Evolutionary conservation across 37 sponge, comb jelly and placozoan genomes (phyloP).

Genomic region (Mnemiopsis leidyi): DNA sequence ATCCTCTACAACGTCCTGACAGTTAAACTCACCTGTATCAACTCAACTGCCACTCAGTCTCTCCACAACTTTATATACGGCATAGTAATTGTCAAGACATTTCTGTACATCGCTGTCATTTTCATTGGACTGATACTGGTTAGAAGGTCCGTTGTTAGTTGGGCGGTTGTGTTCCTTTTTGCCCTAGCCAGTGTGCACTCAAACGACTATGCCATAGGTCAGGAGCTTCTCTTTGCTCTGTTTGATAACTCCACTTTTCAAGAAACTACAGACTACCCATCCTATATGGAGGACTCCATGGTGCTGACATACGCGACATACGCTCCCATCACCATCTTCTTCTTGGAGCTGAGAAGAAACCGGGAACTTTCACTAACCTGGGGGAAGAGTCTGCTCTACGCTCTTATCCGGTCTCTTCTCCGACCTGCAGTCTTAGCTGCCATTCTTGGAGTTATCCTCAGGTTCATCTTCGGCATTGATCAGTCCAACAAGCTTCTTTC

Average conservation of each 20-base stretch:
- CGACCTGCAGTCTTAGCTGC: not conserved
- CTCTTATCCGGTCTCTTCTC: not conserved
- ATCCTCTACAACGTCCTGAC: conserved; percentile 21
- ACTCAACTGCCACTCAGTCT: not conserved
- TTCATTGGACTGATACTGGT: not conserved
- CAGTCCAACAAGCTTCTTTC: not conserved
- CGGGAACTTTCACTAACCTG: conserved; percentile 28
- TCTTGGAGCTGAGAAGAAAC: conserved; percentile 50
- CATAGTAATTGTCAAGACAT: not conserved
- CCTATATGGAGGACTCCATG: conserved; percentile 14
- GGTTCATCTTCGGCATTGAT: not conserved
- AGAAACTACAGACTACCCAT: not conserved
- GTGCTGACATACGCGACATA: conserved; percentile 15
- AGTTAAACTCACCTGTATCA: not conserved
- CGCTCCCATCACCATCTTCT: conserved; percentile 3
- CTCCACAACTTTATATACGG: not conserved
- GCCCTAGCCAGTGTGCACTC: not conserved
- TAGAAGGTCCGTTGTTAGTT: not conserved
- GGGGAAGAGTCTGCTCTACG: conserved; percentile 6
- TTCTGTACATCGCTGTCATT: not conserved
- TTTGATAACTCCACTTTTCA: not conserved
- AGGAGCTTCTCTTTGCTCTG: not conserved
- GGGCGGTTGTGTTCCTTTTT: conserved; percentile 40
- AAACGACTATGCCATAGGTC: conserved; percentile 43
- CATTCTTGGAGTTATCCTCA: not conserved